Conservation (phyloP, 2,797 vertebrate genomes). For the Oceanodroma leucorhoa region DNA sequence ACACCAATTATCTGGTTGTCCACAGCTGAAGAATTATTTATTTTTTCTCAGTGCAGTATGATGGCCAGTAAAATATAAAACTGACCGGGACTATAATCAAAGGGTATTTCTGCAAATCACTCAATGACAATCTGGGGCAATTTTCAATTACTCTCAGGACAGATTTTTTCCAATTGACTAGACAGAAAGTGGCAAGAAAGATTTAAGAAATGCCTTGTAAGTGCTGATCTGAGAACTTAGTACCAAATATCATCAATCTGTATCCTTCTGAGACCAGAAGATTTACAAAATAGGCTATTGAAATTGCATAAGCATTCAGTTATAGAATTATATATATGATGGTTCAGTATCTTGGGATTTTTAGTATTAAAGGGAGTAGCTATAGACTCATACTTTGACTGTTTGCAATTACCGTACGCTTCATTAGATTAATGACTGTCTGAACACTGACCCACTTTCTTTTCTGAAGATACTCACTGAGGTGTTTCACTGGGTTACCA, state of each 20-base stretch:
- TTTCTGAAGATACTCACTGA: background rate
- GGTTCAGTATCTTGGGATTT: background rate
- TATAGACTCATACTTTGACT: background rate
- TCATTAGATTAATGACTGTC: slow-evolving; percentile 6
- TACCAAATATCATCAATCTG: slow-evolving; percentile 47
- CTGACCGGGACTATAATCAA: slow-evolving; percentile 48
- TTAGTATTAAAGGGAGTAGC: background rate
- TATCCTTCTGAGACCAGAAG: background rate
- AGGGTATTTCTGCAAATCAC: slow-evolving; percentile 58
- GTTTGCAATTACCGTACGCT: background rate
- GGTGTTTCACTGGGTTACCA: background rate
- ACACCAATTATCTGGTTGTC: slow-evolving; percentile 60
- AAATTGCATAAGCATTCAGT: slow-evolving; percentile 6
- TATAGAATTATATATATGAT: background rate
- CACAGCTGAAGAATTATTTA: slow-evolving; percentile 49
- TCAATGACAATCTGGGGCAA: slow-evolving; percentile 60
- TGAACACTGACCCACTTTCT: background rate
- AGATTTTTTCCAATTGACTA: slow-evolving; percentile 57
- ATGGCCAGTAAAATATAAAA: slow-evolving; percentile 48
- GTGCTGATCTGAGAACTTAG: slow-evolving; percentile 29
- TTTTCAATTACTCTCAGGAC: slow-evolving; percentile 62
- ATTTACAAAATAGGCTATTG: slow-evolving; percentile 19
- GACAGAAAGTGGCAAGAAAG: slow-evolving; percentile 54
- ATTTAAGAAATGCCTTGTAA: slow-evolving; percentile 56
- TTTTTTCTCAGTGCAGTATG: slow-evolving; percentile 19